Base-by-base conservation (phyloP, 1,140 invertebrate genomes). In the Drosophila aff. region DNA sequence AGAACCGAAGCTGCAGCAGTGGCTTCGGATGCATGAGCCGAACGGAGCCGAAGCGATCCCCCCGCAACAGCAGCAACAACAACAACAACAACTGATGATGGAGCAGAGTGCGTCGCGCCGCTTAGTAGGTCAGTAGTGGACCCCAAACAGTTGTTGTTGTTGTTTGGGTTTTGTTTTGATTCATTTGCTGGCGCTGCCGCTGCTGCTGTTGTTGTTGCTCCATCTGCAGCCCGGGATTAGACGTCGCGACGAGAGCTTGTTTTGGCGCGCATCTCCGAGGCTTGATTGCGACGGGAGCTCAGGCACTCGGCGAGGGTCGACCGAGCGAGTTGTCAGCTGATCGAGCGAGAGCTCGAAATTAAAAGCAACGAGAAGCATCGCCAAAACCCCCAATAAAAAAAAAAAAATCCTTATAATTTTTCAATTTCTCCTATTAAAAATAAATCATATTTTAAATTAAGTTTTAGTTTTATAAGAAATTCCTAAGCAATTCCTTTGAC, bases 41-140 rank as follows among this genome's bases (percentile, higher is more conserved):
- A 52, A 9, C 31, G 21, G 6, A 36, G 31, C 18, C 38, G 33
- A 47, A 11, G 18, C 59, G 15, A 62, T 2, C 36, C 36, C 31
- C 52, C 47, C 4, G 1, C 28, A 15, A 10, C 18, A 16, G 16
- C 44, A 16, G 16, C 44, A 23, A 23, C 1, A 47, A 23, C 16
- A 53, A 43, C 26, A 15, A 33, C 47, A 40, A 53, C 23, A 31
- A 60, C 23, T 16, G 76, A 59, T 76, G 65, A 55, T 67, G 55
- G 76, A 33, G 63, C 63, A 50, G 60, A 67, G 73, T 69, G 84
- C 64, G 69, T 73, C 69, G 69, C 67, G 80, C 43, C 75, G 72
- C 71, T 91, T 92, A 92, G 90, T 92, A 91, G 90, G 90, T 92
- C 90, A 92, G 90, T 92, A 87, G 90, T 92, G 90, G 90, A 81